Evolutionary conservation across 2,113 vertebrate genomes (phyloP).

Genomic region (Polypterus bichir): DNA sequence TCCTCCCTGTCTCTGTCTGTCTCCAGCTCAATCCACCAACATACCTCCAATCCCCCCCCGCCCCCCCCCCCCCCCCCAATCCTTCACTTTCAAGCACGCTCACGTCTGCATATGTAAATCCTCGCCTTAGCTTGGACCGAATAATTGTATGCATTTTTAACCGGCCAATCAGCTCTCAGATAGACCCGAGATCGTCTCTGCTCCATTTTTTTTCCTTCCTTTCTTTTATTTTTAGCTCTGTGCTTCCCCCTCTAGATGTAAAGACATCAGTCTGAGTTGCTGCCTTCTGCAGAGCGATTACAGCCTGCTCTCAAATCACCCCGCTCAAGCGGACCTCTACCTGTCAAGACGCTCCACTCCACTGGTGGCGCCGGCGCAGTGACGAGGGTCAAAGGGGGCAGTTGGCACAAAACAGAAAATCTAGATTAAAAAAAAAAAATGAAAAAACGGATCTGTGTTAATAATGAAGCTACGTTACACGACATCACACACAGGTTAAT

Average conservation of each 20-base stretch:
- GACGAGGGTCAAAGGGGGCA: too few species aligned
- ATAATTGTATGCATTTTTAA: conserved; percentile 46
- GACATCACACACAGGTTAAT: too few species aligned
- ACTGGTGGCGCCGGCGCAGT: too few species aligned
- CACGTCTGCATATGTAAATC: conserved; percentile 39
- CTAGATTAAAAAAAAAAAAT: too few species aligned
- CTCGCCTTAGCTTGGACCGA: conserved; percentile 25
- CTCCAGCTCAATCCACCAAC: neutral
- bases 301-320: conserved; percentile 12
- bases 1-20: conserved; percentile 4
- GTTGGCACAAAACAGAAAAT: too few species aligned
- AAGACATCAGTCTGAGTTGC: conserved; percentile 29
- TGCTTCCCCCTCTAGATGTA: conserved; percentile 39
- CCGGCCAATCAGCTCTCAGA: conserved; percentile 38
- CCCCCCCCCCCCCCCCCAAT: conserved; percentile 3
- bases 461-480: too few species aligned
- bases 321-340: too few species aligned
- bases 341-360: too few species aligned
- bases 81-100: conserved; percentile 18
- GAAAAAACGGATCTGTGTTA: too few species aligned
- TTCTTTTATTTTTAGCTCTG: conserved; percentile 37
- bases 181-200: conserved; percentile 29
- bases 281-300: conserved; percentile 30
- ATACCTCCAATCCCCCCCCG: conserved; percentile 7
- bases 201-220: conserved; percentile 1